These are phyloP conservation scores for Trichoplusia ni DNA, from an alignment of 1,140 invertebrate species.

Conservation along the genomic window DNA sequence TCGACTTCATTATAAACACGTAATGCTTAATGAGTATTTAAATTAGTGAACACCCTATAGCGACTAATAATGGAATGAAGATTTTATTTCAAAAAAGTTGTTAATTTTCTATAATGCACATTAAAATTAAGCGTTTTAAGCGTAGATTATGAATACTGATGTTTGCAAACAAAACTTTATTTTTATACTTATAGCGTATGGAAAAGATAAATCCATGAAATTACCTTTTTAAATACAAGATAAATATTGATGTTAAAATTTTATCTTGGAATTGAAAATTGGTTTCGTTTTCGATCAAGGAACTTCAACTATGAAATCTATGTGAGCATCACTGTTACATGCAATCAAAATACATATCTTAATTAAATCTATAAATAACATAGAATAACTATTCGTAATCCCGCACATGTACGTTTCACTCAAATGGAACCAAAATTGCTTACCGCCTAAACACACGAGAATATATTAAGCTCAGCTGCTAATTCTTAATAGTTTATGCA, in stretches of 20 bases:
- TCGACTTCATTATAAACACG: neutral
- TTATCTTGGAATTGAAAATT: neutral
- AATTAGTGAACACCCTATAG: neutral
- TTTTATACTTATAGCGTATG: too few relatives aligned
- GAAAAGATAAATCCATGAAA: too few relatives aligned
- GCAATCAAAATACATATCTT: too few relatives aligned
- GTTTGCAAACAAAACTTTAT: too few relatives aligned
- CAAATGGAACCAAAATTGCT: conserved; percentile 36
- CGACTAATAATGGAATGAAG: neutral
- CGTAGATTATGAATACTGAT: too few relatives aligned
- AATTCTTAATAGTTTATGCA: conserved; percentile 75
- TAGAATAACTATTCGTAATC: neutral
- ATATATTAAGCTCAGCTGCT: conserved; percentile 57
- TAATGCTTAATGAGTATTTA: conserved; percentile 4
- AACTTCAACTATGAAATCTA: too few relatives aligned
- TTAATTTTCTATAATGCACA: neutral
- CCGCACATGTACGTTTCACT: conserved; percentile 17
- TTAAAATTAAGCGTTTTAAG: too few relatives aligned
- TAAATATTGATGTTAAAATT: too few relatives aligned
- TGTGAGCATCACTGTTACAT: too few relatives aligned
- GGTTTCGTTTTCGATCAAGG: too few relatives aligned
- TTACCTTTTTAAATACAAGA: too few relatives aligned
- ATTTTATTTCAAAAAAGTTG: neutral
- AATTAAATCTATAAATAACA: conserved; percentile 11
- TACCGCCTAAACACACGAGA: conserved; percentile 29